Base-by-base conservation (phyloP, 2,888 invertebrate species). In the Strigamia maritima region DNA sequence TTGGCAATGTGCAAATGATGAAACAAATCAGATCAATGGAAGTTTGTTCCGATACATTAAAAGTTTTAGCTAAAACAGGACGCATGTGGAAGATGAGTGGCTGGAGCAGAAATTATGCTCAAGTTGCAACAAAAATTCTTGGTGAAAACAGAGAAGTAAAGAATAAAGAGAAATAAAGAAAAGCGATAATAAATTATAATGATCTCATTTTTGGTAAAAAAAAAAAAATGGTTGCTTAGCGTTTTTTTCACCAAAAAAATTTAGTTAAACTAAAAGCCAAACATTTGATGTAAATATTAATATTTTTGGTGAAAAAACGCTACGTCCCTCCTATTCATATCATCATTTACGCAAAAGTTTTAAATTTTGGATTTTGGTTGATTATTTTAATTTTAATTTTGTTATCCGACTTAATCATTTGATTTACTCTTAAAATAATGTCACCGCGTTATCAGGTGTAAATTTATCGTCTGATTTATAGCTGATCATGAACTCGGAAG, bases 381-480 rank as follows among this genome's bases (percentile, higher is more conserved):
- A n/a, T n/a, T n/a, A n/a, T n/a, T n/a, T n/a, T n/a, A n/a, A n/a
- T n/a, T n/a, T n/a, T n/a, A n/a, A n/a, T n/a, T n/a, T n/a, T n/a
- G 31, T 4, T 6, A 31, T 31, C 3, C n/a, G n/a, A 31, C 31
- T 31, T 31, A 31, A 31, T 31, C 31, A 31, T 31, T 31, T 31
- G 49, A 14, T 19, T 12, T 3, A 49, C 8, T 49, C 49, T 49
- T 10, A 49, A 16, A 49, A n/a, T 49, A 19, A 12, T 49, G 49
- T 49, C 49, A n/a, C 49, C 49, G n/a, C 3, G 40, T 49, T 49
- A 65, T 65, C 65, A 65, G 65, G 65, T 65, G 65, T 65, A 26
- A 65, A 2, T 65, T 65, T 65, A 65, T 26, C 8, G 26, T 65
- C 65, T 65, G 26, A 65, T 65, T 65, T 65, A 65, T 65, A 26